Evolutionary conservation across 1,140 invertebrate genomes (phyloP).

Genomic region (Cherax destructor): DNA sequence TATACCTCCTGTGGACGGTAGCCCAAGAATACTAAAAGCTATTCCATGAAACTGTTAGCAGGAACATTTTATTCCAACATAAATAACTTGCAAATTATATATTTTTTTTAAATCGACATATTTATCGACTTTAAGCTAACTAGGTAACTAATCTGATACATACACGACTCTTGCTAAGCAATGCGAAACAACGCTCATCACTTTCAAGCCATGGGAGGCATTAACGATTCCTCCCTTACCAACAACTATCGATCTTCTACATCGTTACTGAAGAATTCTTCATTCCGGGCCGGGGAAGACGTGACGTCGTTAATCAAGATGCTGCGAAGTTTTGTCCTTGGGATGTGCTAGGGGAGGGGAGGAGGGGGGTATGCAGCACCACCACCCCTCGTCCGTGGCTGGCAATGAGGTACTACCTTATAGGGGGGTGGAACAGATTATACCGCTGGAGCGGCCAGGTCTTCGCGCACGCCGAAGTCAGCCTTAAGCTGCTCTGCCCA

Average conservation of each 20-base stretch:
- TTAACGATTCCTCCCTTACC: neutral
- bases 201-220: too few relatives aligned
- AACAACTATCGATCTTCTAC: neutral
- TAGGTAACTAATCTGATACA: too few relatives aligned
- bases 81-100: neutral
- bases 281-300: neutral
- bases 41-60: too few relatives aligned
- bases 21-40: too few relatives aligned
- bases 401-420: slow-evolving; percentile 20
- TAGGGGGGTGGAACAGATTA: neutral
- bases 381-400: neutral
- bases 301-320: slow-evolving; percentile 26
- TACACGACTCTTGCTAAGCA: too few relatives aligned
- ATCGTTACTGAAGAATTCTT: neutral
- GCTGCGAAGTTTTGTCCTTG: neutral
- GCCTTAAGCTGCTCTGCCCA: neutral
- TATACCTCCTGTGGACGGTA: too few relatives aligned
- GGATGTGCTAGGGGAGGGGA: neutral
- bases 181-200: too few relatives aligned
- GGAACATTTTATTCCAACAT: neutral
- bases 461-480: neutral
- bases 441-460: neutral
- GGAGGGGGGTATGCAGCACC: too few relatives aligned
- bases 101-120: too few relatives aligned
- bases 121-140: too few relatives aligned